Evolutionary conservation across 2,888 invertebrate species (phyloP), one percentile per base, ranked within the genome.

Genomic region (Aethes cnicana): DNA sequence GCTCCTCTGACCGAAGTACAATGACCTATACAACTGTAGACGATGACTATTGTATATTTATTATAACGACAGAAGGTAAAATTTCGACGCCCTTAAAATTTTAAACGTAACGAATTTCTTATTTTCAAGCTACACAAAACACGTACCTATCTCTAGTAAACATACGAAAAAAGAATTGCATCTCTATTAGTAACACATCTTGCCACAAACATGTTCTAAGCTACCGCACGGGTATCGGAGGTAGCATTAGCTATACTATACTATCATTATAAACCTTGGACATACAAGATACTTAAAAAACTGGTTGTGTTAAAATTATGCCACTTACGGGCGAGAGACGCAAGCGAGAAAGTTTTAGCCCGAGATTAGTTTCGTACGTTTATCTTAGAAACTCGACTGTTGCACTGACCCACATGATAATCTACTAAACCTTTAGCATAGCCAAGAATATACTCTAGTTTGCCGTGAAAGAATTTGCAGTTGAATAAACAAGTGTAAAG

Each of bases 281-380:
- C n/a, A n/a, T n/a, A 44, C 30, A 39, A 16, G n/a, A 26, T 39
- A 44, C 11, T 37, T 52, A 28, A 69, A 74, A 73, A 78, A 81
- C 78, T 68, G 71, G 81, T 77, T 77, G 68, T 70, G 65, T 70
- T 62, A 70, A 69, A 71, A 72, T n/a, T 46, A 52, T 74, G 61
- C 62, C 69, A 72, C 70, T 73, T 74, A 71, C 74, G 21, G 64
- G 66, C 70, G 64, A 72, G 64, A 68, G 61, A n/a, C n/a, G 66
- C 62, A 64, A 66, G 63, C 69, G 79, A 74, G 80, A 81, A 82
- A 82, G 79, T 79, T 79, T 63, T 61, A 65, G 62, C 66, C 60
- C 33, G 26, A 14, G 33, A 50, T 47, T 30, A 53, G 41, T 53
- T 32, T 21, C 20, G 42, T 42, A 44, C 20, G 28, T 46, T 48